phyloP scores from a whole-genome alignment of 53 echinoderm and acorn worm species.

The Luidia sarsii region DNA sequence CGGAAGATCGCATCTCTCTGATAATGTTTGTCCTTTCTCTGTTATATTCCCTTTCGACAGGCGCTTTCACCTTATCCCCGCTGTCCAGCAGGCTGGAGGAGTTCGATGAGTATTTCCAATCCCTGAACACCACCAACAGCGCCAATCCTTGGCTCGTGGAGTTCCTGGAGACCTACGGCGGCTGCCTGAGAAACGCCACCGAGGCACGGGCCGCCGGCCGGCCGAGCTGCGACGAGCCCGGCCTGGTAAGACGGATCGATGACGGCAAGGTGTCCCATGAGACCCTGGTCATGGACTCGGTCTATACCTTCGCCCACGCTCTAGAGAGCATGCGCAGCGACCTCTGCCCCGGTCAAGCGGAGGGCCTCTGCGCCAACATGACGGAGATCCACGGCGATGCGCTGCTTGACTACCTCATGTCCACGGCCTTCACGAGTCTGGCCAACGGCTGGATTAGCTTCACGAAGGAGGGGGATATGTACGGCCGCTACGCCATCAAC shows the following conservation, averaged over 20 bases:
- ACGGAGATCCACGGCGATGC: slow-evolving; percentile 47
- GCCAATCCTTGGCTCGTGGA: slow-evolving; percentile 79
- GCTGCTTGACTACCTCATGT: slow-evolving; percentile 47
- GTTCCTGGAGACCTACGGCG: slow-evolving; percentile 64
- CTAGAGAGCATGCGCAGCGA: slow-evolving; percentile 68
- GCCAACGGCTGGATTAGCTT: slow-evolving; percentile 80
- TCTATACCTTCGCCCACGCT: slow-evolving; percentile 79
- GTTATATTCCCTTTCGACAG: slow-evolving; percentile 46
- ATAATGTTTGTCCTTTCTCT: slow-evolving; percentile 15
- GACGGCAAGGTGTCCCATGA: slow-evolving; percentile 65
- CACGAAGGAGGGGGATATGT: slow-evolving; percentile 67
- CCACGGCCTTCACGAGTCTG: slow-evolving; percentile 57
- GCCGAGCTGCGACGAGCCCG: slow-evolving; percentile 56
- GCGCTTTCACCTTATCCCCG: slow-evolving; percentile 79
- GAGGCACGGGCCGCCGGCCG: background rate
- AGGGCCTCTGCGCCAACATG: slow-evolving; percentile 65
- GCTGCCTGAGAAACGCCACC: slow-evolving; percentile 9
- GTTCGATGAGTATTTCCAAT: slow-evolving; percentile 79
- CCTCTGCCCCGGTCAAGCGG: slow-evolving; percentile 49
- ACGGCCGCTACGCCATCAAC: slow-evolving; percentile 71
- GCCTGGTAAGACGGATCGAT: slow-evolving; percentile 16
- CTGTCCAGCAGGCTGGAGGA: slow-evolving; percentile 52
- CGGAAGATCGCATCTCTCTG: too few relatives aligned
- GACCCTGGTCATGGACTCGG: slow-evolving; percentile 86
- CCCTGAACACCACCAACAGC: slow-evolving; percentile 44